Evolutionary conservation across 2,888 invertebrate species (phyloP).

Genomic region (Drosophila recens): DNA sequence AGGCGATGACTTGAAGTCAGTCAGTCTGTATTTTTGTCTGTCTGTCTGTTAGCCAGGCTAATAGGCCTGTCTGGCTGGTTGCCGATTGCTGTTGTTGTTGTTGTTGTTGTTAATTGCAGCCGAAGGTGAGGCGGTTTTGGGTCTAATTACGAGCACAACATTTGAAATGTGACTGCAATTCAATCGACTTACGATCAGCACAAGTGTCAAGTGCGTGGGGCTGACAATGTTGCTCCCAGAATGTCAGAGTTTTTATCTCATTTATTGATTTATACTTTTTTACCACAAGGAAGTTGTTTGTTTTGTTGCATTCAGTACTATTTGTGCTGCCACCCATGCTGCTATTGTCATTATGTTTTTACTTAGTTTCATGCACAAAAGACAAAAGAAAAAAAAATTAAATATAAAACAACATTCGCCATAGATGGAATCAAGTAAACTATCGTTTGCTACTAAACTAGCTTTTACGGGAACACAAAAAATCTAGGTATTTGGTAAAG

Average conservation of each 20-base stretch:
- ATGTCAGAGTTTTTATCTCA: slow-evolving; percentile 16
- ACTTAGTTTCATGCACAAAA: too few relatives aligned
- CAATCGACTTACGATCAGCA: slow-evolving; percentile 5
- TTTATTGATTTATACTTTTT: neutral
- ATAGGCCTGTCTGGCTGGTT: slow-evolving; percentile 10
- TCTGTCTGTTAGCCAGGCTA: slow-evolving; percentile 1
- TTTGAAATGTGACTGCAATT: slow-evolving; percentile 41
- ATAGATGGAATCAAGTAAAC: neutral
- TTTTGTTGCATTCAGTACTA: neutral
- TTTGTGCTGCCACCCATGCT: slow-evolving; percentile 1
- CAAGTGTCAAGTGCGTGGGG: slow-evolving; percentile 57
- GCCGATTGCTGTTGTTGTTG: neutral
- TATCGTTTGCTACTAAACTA: too few relatives aligned
- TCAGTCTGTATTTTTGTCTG: slow-evolving; percentile 3
- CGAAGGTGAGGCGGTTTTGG: slow-evolving; percentile 51
- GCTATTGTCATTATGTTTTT: neutral
- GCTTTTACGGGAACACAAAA: too few relatives aligned
- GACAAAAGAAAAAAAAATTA: too few relatives aligned
- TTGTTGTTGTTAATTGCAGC: slow-evolving; percentile 1
- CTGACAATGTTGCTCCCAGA: slow-evolving; percentile 32
- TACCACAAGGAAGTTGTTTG: slow-evolving; percentile 41
- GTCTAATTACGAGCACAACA: slow-evolving; percentile 35
- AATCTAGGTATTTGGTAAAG: too few relatives aligned
- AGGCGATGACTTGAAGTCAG: slow-evolving; percentile 13
- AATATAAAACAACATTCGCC: too few relatives aligned